phyloP scores from a whole-genome alignment of 2,888 invertebrate species.

The Ectropis crepuscularia region DNA sequence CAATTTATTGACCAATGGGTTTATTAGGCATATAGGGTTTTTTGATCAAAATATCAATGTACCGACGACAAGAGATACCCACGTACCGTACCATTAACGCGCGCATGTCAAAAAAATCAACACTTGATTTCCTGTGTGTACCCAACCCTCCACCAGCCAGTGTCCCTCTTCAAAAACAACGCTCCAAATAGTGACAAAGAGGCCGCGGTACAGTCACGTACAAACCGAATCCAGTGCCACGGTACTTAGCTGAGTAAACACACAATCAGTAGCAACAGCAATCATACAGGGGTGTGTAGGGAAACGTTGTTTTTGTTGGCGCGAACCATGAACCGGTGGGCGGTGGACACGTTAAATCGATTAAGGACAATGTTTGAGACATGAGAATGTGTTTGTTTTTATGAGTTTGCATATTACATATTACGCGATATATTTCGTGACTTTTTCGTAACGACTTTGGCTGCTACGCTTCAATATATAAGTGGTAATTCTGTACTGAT shows the following conservation, averaged over 20 bases:
- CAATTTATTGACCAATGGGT: not conserved
- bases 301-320: constrained; percentile 64
- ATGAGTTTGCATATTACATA: too few relatives aligned
- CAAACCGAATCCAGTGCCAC: constrained; percentile 59
- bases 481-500: too few relatives aligned
- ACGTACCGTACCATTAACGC: constrained; percentile 1
- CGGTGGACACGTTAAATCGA: constrained; percentile 72
- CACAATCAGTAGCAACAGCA: constrained; percentile 68
- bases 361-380: constrained; percentile 63
- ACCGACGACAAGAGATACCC: constrained; percentile 1
- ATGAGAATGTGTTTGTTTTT: constrained; percentile 31
- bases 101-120: constrained; percentile 29
- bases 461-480: too few relatives aligned
- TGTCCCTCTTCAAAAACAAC: constrained; percentile 50
- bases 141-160: constrained; percentile 32
- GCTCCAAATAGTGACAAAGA: constrained; percentile 70
- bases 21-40: not conserved
- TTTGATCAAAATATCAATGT: not conserved
- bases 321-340: constrained; percentile 54
- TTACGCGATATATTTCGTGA: too few relatives aligned
- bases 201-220: constrained; percentile 70
- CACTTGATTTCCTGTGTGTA: constrained; percentile 40
- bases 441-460: too few relatives aligned
- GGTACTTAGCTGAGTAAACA: constrained; percentile 78
- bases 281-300: constrained; percentile 62